Evolutionary conservation across 53 echinoderm and acorn worm species (phyloP), one percentile per base, ranked within the genome.

Genomic region (Holothuria scabra): DNA sequence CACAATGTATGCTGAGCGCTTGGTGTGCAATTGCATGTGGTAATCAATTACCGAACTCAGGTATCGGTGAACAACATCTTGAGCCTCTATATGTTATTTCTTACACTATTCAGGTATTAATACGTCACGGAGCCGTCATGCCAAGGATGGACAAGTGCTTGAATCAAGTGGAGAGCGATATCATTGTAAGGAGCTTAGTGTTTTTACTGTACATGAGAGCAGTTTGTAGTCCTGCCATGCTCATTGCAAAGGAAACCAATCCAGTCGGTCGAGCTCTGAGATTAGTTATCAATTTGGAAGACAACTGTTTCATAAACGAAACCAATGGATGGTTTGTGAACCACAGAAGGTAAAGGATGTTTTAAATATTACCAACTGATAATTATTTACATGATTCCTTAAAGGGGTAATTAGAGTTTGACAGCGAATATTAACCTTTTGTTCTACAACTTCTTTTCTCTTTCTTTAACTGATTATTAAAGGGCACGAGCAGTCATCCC

Each of bases 121-220:
- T 56, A 2, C 76, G 76, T 48, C 55, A 76, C 25, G 76, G 76
- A 4, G 76, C 76, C 1, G 76, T 76, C 12, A 76, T 76, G 56
- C 76, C 76, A 6, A 76, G 24, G 49, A 11, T 76, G 11, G 55
- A 76, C 12, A 28, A 24, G 28, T 76, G 76, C 16, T 76, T 76
- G 55, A 48, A 76, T 2, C 76, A 25, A 76, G 76, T 46, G 4
- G 76, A 52, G 49, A 76, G 76, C 56, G 76, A 76, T 28, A 76
- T 76, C 56, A 76, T 76, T 52, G 52, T 76, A 12, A 46, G 76
- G 12, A 76, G 76, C 9, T 28, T 76, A 2, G 76, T 49, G 22
- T 76, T 76, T 29, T 48, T 76, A 56, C 28, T 76, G 48, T 76
- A 76, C 21, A 76, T 76, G 76, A 48, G 76, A 52, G 76, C 76